phyloP scores from a whole-genome alignment of 2,113 vertebrate genomes.

The Caranx melampygus region DNA sequence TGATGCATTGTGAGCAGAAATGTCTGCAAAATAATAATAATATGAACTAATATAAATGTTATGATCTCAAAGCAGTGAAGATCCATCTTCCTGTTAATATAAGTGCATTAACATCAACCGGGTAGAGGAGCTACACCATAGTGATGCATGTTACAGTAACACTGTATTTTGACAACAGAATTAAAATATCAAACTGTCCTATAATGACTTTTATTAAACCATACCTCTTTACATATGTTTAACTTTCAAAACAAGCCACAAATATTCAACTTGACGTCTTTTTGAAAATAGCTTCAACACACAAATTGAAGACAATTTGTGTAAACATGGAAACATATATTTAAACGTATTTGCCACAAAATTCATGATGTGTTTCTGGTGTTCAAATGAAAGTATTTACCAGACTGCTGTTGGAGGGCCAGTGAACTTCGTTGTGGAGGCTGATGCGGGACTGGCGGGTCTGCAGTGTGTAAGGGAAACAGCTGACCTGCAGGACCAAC shows the following conservation, averaged over 20 bases:
- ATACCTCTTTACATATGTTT: background rate
- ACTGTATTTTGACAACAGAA: background rate
- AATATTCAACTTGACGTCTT: background rate
- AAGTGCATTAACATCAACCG: slow-evolving; percentile 42
- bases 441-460: slow-evolving; percentile 95
- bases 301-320: too few species aligned
- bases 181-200: background rate
- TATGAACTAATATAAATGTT: too few species aligned
- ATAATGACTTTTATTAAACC: background rate
- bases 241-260: background rate
- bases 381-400: slow-evolving; percentile 81
- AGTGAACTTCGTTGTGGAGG: slow-evolving; percentile 94
- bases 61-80: background rate
- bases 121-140: slow-evolving; percentile 33
- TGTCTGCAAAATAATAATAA: background rate
- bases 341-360: background rate
- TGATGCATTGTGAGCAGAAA: too few species aligned
- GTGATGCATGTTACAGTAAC: background rate
- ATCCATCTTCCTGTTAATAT: background rate
- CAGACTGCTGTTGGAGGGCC: slow-evolving; percentile 86
- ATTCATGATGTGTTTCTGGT: background rate
- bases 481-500: slow-evolving; percentile 97
- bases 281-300: background rate
- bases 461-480: slow-evolving; percentile 95
- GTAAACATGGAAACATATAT: too few species aligned